A percentile compares a stretch with the other conserved stretches of the same genome.
Evolutionary conservation across 2,113 vertebrate genomes (phyloP).

Genomic region (Bujurquina vittata): DNA sequence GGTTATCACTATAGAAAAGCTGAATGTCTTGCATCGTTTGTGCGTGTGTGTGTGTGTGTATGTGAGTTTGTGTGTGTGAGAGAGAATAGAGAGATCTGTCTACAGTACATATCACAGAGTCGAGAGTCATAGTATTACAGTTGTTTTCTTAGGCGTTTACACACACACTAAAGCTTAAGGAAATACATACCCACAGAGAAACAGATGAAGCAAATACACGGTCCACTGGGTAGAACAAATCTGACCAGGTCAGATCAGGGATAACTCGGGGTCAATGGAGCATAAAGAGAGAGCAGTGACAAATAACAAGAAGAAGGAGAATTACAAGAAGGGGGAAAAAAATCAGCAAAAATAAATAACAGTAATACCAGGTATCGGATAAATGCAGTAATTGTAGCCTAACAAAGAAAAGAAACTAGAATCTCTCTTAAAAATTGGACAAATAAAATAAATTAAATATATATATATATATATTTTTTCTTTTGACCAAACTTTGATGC

Average conservation of each 20-base stretch:
- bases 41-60: too few species aligned
- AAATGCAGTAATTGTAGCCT: background rate
- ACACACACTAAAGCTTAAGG: background rate
- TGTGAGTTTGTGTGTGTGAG: background rate
- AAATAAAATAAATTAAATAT: too few species aligned
- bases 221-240: background rate
- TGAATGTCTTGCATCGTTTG: too few species aligned
- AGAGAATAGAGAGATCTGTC: too few species aligned
- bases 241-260: slow-evolving; percentile 18
- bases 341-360: background rate
- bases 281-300: background rate
- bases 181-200: background rate
- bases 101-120: background rate
- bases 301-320: background rate
- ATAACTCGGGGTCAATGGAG: background rate
- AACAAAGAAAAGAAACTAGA: too few species aligned
- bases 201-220: background rate
- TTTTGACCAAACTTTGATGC: too few species aligned
- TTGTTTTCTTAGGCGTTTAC: background rate
- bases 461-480: too few species aligned
- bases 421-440: too few species aligned
- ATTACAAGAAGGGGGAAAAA: background rate
- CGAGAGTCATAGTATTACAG: background rate
- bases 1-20: too few species aligned
- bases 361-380: background rate